phyloP scores from a whole-genome alignment of 2,113 vertebrate species.

The Hemiscyllium ocellatum region DNA sequence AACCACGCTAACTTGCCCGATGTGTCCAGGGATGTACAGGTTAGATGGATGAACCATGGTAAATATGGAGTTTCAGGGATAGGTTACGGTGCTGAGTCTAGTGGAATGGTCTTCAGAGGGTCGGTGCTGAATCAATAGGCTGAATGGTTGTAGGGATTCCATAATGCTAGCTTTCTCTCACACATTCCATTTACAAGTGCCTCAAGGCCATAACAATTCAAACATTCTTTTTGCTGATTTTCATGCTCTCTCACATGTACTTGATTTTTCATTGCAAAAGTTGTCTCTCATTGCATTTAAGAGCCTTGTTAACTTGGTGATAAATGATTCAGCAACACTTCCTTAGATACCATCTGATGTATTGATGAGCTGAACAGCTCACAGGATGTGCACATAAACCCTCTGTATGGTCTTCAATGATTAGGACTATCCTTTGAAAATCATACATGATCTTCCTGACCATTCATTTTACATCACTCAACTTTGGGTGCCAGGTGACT shows the following conservation, averaged over 20 bases:
- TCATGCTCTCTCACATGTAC: not conserved
- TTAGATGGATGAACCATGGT: too few relatives aligned
- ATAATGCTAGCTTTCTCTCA: not conserved
- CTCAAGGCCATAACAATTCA: not conserved
- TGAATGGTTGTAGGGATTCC: too few relatives aligned
- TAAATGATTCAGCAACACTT: not conserved
- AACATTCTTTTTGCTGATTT: not conserved
- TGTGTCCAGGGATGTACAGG: too few relatives aligned
- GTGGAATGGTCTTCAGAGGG: too few relatives aligned
- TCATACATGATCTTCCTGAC: not conserved
- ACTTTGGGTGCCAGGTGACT: not conserved
- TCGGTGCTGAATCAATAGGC: too few relatives aligned
- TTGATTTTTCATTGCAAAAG: not conserved
- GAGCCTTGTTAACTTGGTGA: not conserved
- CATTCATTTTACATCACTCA: not conserved
- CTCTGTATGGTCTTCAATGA: not conserved
- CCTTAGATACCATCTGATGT: not conserved
- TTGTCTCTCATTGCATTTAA: not conserved
- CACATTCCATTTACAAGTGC: not conserved
- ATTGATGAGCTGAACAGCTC: not conserved
- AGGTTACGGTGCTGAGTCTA: too few relatives aligned
- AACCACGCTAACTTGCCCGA: too few relatives aligned
- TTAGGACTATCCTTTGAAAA: not conserved
- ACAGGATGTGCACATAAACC: not conserved
- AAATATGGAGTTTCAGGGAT: too few relatives aligned